Evolutionary conservation across 2,888 invertebrate species (phyloP), one percentile per base, ranked within the genome.

Genomic region (Scaptomyza cyrtandrae): DNA sequence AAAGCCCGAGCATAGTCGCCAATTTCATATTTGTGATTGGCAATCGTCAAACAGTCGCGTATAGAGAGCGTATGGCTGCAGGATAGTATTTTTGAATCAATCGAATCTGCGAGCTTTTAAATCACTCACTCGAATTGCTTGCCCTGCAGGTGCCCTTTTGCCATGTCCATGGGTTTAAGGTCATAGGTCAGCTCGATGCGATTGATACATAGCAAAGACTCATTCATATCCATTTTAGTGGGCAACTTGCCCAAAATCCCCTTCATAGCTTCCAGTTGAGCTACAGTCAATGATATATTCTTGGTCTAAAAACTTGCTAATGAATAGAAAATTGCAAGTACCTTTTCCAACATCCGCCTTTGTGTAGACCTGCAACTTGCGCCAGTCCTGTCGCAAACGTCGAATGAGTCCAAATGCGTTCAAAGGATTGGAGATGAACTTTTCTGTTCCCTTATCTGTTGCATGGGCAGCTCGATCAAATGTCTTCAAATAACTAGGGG

Each of bases 311-410:
- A n/a, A 48, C 9, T 7, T 1, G n/a, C 2, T 4, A 2, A 31
- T 11, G 4, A 16, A 6, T 45, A n/a, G 14, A 24, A 7, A 14
- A 43, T 14, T 13, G 0, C 1, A 10, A 19, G 14, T 72, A 78
- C 78, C 66, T 64, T 16, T 1, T 13, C 62, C 79, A 6, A 46
- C n/a, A 0, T 49, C 27, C 2, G 24, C 5, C 0, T 43, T 35
- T 2, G 55, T 53, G 6, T 58, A 74, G 0, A 43, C 29, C 14
- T 76, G 75, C 58, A 68, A 49, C 14, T 52, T 37, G 0, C n/a
- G 54, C 83, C 86, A 85, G 6, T 86, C 84, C 31, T 75, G 50
- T 0, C 71, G 64, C 3, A 83, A 10, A 0, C 84, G 78, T 53
- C 84, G 49, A 1, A 86, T 43, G 0, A 85, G 48, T 6, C 56